These are phyloP conservation scores for Australoheros facetus DNA, from an alignment of 2,797 vertebrate genomes.

Conservation along the genomic window DNA sequence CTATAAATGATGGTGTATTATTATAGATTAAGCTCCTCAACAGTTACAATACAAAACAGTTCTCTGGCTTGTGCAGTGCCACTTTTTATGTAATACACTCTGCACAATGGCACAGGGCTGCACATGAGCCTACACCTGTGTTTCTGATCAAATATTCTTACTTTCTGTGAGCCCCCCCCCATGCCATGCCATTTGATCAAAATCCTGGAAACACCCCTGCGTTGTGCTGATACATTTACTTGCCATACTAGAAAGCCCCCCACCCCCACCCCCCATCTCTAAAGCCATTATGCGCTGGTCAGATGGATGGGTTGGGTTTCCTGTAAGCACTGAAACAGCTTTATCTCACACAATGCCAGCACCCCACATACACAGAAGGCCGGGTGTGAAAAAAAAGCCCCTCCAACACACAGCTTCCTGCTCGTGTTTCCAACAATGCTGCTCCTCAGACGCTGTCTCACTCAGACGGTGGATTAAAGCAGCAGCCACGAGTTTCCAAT, in stretches of 20 bases:
- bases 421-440: conserved; percentile 19
- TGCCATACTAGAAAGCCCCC: neutral
- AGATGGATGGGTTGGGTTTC: conserved; percentile 62
- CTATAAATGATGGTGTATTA: too few species aligned
- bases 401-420: conserved; percentile 21
- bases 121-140: neutral
- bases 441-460: conserved; percentile 14
- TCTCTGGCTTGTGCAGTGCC: too few species aligned
- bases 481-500: conserved; percentile 18
- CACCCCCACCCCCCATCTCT: neutral
- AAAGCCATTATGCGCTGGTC: conserved; percentile 46
- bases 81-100: neutral
- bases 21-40: too few species aligned
- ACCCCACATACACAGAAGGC: conserved; percentile 4
- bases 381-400: neutral
- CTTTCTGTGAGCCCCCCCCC: neutral
- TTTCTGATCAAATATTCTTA: neutral
- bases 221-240: neutral
- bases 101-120: neutral
- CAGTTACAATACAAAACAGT: neutral
- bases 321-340: conserved; percentile 54
- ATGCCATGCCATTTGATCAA: too few species aligned
- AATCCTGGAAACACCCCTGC: too few species aligned
- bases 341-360: conserved; percentile 30
- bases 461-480: conserved; percentile 29